Base-by-base conservation (phyloP, 2,113 vertebrate species). In the Perca fluviatilis region DNA sequence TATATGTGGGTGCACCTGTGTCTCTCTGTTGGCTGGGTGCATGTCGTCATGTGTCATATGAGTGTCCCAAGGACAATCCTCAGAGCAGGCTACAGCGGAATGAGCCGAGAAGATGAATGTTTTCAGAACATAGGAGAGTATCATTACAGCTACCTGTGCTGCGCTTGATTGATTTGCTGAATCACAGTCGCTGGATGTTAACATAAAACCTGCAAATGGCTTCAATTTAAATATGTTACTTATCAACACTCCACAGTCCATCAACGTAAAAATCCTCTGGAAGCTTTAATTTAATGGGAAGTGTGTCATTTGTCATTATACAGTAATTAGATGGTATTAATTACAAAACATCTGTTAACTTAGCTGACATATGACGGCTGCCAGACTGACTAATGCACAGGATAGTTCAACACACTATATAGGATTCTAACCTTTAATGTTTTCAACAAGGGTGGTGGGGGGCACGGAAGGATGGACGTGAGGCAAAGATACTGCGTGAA, bases 321-420 rank as follows among this genome's bases (percentile, higher is more conserved):
- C 80, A 77, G 84, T 94, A 94, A 95, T 94, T 95, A 93, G 88
- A 83, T 77, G 63, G 82, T 86, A 90, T 92, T 94, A 92, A 95
- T 92, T 90, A 80, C 74, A 78, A 89, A 92, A 88, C 89, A 95
- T 94, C 89, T 69, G 74, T 92, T 86, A 89, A 89, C 60, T 91
- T 88, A 53, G 79, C 62, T 81, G 86, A 91, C 82, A 72, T 68
- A 71, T 77, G 83, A 83, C 58, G 47, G 61, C 77, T 92, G 87
- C 78, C 89, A 76, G 18, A 40, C 82, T 86, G 86, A 93, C 25
- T 88, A 64, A 91, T 90, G 85, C 21, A n/a, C 66, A 43, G 13
- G 49, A 65, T 75, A 19, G 67, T 65, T 88, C 57, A 71, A 51
- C 61, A 77, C 12, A 10, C 40, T 9, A 2, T n/a, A 14, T 5